These are phyloP conservation scores for Meteorus colon DNA, from an alignment of 2,888 invertebrate genomes.

Conservation along the genomic window DNA sequence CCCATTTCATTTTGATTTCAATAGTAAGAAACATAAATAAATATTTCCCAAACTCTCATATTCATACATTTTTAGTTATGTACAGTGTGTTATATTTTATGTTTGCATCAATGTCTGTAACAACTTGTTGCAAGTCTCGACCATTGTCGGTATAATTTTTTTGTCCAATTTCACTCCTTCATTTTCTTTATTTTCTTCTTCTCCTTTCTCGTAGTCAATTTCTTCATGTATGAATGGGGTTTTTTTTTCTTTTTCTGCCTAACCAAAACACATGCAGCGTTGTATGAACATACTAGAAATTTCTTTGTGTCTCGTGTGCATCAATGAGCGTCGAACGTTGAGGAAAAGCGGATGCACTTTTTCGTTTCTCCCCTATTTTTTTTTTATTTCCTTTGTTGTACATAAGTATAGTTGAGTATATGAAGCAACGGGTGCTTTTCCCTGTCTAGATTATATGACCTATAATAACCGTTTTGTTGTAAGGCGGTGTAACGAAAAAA, in stretches of 20 bases:
- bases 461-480: slow-evolving; percentile 9
- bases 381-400: slow-evolving; percentile 6
- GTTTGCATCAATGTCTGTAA: not conserved
- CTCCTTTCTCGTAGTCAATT: not conserved
- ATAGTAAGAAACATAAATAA: not conserved
- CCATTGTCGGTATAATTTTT: not conserved
- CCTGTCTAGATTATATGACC: not conserved
- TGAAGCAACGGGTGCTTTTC: not conserved
- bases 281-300: not conserved
- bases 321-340: not conserved
- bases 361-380: not conserved
- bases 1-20: not conserved
- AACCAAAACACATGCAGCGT: not conserved
- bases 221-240: not conserved
- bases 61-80: not conserved
- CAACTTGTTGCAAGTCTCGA: not conserved
- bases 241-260: not conserved
- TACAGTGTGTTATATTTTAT: not conserved
- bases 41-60: not conserved
- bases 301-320: slow-evolving; percentile 5
- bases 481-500: not conserved
- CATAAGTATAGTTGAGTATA: not conserved
- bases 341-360: not conserved
- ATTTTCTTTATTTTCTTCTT: not conserved
- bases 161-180: not conserved